phyloP scores from a whole-genome alignment of 2,888 invertebrate genomes.

The Pemphredon lugubris region DNA sequence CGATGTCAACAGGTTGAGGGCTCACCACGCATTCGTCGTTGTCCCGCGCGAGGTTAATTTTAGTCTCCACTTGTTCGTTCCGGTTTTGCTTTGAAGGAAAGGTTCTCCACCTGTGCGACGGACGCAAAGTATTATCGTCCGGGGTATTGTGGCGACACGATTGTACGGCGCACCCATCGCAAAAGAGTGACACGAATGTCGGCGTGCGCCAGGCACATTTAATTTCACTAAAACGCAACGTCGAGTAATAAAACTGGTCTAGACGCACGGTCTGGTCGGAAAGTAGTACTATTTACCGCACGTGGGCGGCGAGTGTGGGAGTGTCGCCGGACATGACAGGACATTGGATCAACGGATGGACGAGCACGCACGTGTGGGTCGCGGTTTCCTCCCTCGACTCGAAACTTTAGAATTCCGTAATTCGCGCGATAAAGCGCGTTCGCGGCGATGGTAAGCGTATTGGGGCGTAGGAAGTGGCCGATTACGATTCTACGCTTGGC shows the following conservation, averaged over 20 bases:
- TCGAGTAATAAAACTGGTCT: slow-evolving; percentile 66
- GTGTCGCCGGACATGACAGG: slow-evolving; percentile 65
- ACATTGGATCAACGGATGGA: slow-evolving; percentile 54
- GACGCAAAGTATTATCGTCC: slow-evolving; percentile 1
- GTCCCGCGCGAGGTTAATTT: too few species aligned
- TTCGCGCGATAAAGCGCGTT: slow-evolving; percentile 22
- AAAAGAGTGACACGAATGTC: slow-evolving; percentile 16
- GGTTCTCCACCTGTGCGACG: not conserved
- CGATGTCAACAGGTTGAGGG: too few species aligned
- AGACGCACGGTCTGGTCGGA: slow-evolving; percentile 53
- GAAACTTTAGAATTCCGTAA: slow-evolving; percentile 34
- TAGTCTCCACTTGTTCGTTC: too few species aligned
- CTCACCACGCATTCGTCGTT: too few species aligned
- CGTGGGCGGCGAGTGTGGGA: slow-evolving; percentile 67
- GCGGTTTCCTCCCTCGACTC: slow-evolving; percentile 51
- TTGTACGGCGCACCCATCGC: slow-evolving; percentile 38
- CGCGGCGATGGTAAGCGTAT: not conserved
- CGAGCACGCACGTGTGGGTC: slow-evolving; percentile 50
- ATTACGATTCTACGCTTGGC: slow-evolving; percentile 9
- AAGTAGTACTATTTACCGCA: slow-evolving; percentile 59
- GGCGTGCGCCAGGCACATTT: slow-evolving; percentile 43
- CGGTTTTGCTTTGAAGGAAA: not conserved
- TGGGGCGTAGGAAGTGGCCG: slow-evolving; percentile 17
- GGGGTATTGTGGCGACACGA: slow-evolving; percentile 24
- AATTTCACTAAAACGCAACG: slow-evolving; percentile 65